Evolutionary conservation across 2,113 vertebrate genomes (phyloP), one percentile per base, ranked within the genome.

Genomic region (Callocephalon fimbriatum): DNA sequence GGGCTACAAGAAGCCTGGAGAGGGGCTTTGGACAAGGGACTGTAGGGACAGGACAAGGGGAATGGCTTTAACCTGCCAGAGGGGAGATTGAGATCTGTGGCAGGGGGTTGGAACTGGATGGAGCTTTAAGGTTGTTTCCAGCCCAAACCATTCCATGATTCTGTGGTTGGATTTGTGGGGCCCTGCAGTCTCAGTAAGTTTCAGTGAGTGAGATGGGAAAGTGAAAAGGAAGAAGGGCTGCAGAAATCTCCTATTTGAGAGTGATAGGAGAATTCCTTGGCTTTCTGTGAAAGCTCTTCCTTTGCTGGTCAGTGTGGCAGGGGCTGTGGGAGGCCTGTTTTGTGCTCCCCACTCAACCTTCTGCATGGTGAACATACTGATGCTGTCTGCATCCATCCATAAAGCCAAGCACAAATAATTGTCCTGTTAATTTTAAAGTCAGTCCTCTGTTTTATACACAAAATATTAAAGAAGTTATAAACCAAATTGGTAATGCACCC

Each of bases 271-370:
- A 26, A 62, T 37, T 7, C 3, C 15, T 42, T 22, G 47, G 5
- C 14, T 76, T 50, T 32, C 66, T 72, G 1, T 5, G n/a, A 27
- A 38, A 53, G 45, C 14, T 22, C 35, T 65, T 80, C 14, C 12
- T 40, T 0, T 45, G 21, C 42, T 6, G 11, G 9, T 32, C 0
- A 2, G 26, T 2, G 1, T 47, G 51, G 26, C 18, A 18, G 31
- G 21, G 10, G 10, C 20, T n/a, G 27, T 48, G 16, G 17, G 31
- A 29, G 32, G 19, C 7, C 8, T 7, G 16, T 26, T 38, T 9
- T 44, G 35, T 26, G n/a, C 72, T 51, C n/a, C 51, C 9, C 1
- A 1, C 45, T 66, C 0, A 2, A 21, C 35, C 38, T 62, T 45
- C 17, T 17, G 35, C 18, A 2, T 31, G 32, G n/a, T 10, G 31